Evolutionary conservation across 2,113 vertebrate genomes (phyloP).

Genomic region (Chlorodrepanis virens): DNA sequence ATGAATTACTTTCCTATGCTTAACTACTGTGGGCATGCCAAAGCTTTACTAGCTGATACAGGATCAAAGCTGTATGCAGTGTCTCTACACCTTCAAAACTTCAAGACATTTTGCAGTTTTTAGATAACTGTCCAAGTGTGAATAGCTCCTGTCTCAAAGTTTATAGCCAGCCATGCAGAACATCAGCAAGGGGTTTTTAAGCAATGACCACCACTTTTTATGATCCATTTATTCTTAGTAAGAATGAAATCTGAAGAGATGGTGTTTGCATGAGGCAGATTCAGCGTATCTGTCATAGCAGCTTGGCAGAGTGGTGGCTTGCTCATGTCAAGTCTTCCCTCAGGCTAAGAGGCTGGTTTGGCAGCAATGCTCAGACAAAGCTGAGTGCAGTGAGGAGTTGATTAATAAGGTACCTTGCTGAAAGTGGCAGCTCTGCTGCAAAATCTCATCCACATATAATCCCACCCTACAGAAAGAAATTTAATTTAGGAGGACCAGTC

Average conservation of each 20-base stretch:
- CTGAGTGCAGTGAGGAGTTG: not conserved
- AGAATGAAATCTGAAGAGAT: not conserved
- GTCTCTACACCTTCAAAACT: not conserved
- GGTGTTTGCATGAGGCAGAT: not conserved
- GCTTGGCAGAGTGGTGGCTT: not conserved
- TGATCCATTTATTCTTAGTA: not conserved
- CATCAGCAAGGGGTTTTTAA: not conserved
- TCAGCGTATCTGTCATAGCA: not conserved
- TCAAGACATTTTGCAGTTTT: not conserved
- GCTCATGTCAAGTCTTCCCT: not conserved
- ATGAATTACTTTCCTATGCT: not conserved
- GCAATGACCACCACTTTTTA: not conserved
- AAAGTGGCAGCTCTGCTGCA: not conserved
- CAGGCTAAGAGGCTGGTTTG: not conserved
- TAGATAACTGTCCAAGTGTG: not conserved
- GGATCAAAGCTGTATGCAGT: not conserved
- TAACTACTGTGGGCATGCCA: not conserved
- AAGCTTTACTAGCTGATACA: not conserved
- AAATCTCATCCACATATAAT: not conserved
- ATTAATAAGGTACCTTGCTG: constrained; percentile 12
- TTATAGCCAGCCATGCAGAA: not conserved
- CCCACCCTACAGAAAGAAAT: constrained; percentile 12
- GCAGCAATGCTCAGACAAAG: not conserved
- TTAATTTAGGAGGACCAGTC: not conserved
- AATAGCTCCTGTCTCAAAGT: not conserved